These are phyloP conservation scores for Noctua fimbriata DNA, from an alignment of 2,888 invertebrate species.

Conservation along the genomic window DNA sequence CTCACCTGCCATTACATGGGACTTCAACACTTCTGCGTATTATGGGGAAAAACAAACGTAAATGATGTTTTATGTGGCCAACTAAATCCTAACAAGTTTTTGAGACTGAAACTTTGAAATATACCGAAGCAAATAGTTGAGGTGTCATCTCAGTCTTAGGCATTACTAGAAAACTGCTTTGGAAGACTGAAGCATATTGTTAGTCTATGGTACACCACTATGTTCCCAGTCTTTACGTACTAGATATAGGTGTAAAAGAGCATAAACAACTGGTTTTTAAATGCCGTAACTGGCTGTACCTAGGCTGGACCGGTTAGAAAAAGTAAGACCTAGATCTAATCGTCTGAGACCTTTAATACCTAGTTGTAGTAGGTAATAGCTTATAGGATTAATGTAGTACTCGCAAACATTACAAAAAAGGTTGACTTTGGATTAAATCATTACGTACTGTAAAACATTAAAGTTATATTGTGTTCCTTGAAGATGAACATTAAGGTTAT, in stretches of 20 bases:
- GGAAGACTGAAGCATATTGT: background rate
- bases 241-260: slow-evolving; percentile 52
- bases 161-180: background rate
- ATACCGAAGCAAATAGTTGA: background rate
- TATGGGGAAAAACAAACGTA: background rate
- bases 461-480: background rate
- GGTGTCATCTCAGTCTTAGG: background rate
- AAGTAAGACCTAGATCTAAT: slow-evolving; percentile 57
- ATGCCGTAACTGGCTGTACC: slow-evolving; percentile 46
- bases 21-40: background rate
- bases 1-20: background rate
- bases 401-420: slow-evolving; percentile 6
- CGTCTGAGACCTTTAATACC: slow-evolving; percentile 36
- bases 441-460: background rate
- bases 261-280: slow-evolving; percentile 52
- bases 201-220: background rate
- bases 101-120: background rate
- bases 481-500: background rate
- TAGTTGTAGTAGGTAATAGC: slow-evolving; percentile 12
- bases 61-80: background rate
- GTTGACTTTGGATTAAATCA: background rate
- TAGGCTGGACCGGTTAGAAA: slow-evolving; percentile 55
- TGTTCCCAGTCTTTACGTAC: slow-evolving; percentile 32
- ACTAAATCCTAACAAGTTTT: background rate
- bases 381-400: slow-evolving; percentile 25